Evolutionary conservation across 2,797 vertebrate species (phyloP).

Genomic region (Fistularia commersonii): DNA sequence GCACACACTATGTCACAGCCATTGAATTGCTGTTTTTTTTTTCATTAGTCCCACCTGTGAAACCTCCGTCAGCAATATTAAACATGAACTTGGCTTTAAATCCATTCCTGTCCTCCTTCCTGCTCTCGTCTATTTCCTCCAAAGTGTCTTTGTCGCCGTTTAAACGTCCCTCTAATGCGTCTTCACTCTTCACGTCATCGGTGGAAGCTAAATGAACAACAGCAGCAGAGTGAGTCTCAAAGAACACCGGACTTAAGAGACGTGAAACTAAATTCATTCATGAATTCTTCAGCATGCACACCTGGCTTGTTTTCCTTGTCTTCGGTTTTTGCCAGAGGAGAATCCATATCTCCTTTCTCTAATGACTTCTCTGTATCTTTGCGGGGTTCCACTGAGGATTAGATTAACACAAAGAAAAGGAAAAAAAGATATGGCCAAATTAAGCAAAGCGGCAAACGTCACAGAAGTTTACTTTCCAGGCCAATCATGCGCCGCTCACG

Average conservation of each 20-base stretch:
- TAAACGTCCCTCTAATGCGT: constrained; percentile 77
- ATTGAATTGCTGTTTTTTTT: not conserved
- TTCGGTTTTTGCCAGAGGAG: constrained; percentile 69
- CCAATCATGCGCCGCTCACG: constrained; percentile 55
- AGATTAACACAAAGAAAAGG: not conserved
- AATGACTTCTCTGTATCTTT: constrained; percentile 76
- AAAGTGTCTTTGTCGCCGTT: constrained; percentile 85
- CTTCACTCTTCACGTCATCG: constrained; percentile 79
- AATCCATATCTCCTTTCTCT: constrained; percentile 77
- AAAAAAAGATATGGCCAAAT: constrained; percentile 14
- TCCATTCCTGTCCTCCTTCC: constrained; percentile 85
- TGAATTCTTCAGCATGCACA: constrained; percentile 36
- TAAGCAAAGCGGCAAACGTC: constrained; percentile 10
- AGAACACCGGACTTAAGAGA: not conserved
- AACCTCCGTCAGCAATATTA: constrained; percentile 97
- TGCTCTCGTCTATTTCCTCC: constrained; percentile 82
- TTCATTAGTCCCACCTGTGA: constrained; percentile 81
- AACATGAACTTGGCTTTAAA: constrained; percentile 94
- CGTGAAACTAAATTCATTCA: not conserved
- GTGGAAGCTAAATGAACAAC: constrained; percentile 41
- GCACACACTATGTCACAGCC: not conserved
- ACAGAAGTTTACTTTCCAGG: constrained; percentile 2
- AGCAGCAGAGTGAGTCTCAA: not conserved
- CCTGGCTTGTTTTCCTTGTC: constrained; percentile 85
- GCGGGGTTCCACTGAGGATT: constrained; percentile 69